A percentile compares a stretch with the other conserved stretches of the same genome.
Evolutionary conservation across 2,888 invertebrate species (phyloP).

Genomic region (Xiphydria camelus): DNA sequence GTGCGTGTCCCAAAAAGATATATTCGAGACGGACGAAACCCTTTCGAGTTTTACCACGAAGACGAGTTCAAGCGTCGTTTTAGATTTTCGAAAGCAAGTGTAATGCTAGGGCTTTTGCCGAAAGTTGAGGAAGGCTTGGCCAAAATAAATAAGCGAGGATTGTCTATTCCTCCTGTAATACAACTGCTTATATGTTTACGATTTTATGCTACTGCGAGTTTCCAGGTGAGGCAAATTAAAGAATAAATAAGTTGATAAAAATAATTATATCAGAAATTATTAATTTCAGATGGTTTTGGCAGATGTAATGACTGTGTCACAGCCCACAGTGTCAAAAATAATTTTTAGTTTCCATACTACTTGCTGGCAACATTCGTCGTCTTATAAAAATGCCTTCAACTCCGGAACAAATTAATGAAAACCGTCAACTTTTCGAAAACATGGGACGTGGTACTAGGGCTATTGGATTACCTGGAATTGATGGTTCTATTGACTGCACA

Average conservation of each 20-base stretch:
- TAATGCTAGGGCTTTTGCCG: constrained; percentile 13
- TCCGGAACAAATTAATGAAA: constrained; percentile 12
- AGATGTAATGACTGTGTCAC: constrained; percentile 13
- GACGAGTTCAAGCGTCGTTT: constrained; percentile 13
- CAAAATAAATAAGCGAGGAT: constrained; percentile 16
- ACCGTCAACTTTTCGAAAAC: constrained; percentile 11
- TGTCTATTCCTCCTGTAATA: constrained; percentile 20
- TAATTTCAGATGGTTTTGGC: constrained; percentile 16
- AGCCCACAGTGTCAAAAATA: constrained; percentile 20
- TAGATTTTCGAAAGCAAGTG: constrained; percentile 10
- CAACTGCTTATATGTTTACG: constrained; percentile 18
- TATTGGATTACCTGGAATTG: constrained; percentile 20
- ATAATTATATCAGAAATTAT: constrained; percentile 2
- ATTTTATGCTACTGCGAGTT: constrained; percentile 18
- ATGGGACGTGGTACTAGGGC: constrained; percentile 20
- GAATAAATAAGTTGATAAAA: constrained; percentile 1
- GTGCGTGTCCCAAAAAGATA: constrained; percentile 8
- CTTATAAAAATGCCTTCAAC: constrained; percentile 20
- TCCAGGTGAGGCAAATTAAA: constrained; percentile 15
- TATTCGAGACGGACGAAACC: constrained; percentile 14
- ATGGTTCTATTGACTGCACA: constrained; percentile 25
- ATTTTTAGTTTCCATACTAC: constrained; percentile 16
- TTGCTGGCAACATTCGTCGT: constrained; percentile 16
- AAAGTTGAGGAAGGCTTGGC: constrained; percentile 9
- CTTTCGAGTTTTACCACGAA: constrained; percentile 14